phyloP scores from a whole-genome alignment of 2,113 vertebrate species.

The Podilymbus podiceps region DNA sequence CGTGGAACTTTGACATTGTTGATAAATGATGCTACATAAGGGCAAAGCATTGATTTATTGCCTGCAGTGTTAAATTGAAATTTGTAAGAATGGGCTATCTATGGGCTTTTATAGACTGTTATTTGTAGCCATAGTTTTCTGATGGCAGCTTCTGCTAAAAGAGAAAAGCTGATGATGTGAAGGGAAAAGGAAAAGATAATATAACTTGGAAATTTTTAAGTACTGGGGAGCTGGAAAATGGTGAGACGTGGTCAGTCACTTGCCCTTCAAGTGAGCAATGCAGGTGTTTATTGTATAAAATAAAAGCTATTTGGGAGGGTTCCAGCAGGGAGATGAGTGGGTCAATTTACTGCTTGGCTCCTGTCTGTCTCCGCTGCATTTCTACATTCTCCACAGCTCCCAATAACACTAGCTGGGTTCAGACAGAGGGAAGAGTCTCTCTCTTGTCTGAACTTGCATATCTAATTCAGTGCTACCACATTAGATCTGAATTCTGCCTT shows the following conservation, averaged over 20 bases:
- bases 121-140: constrained; percentile 8
- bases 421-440: neutral
- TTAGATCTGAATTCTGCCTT: neutral
- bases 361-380: constrained; percentile 19
- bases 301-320: constrained; percentile 33
- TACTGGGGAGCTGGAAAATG: neutral
- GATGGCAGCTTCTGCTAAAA: neutral
- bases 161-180: neutral
- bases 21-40: constrained; percentile 39
- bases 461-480: neutral
- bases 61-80: neutral
- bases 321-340: constrained; percentile 22
- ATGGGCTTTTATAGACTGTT: neutral
- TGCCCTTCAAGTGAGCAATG: constrained; percentile 52
- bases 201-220: constrained; percentile 32
- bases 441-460: neutral
- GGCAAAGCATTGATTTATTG: constrained; percentile 46
- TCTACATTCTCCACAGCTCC: neutral
- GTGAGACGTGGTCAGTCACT: neutral
- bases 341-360: constrained; percentile 50
- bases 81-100: constrained; percentile 5
- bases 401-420: neutral
- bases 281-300: neutral
- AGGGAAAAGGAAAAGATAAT: neutral
- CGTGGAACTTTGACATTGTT: neutral